Base-by-base conservation (phyloP, 2,797 vertebrate species). In the Mormyrus hasselquistii region DNA sequence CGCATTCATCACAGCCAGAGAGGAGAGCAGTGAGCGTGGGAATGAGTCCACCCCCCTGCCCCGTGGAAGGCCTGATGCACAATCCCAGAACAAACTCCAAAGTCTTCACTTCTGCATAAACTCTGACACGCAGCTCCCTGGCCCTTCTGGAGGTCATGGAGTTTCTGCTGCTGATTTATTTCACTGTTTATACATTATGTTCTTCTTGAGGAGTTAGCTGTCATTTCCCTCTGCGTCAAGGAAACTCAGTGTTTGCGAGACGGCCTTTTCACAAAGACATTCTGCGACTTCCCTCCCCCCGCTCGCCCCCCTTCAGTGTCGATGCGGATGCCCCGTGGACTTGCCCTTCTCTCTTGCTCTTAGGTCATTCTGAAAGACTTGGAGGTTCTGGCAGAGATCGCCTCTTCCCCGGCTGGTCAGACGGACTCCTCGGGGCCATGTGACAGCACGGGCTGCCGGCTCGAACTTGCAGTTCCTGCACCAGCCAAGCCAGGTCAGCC, bases 321-420 rank as follows among this genome's bases (percentile, higher is more conserved):
- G 4, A 47, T 38, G 14, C 55, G 84, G 25, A 69, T 55, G 57
- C 59, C 16, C 12, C 49, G 85, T 57, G 29, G 7, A 38, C 52
- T 7, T n/a, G 4, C 25, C 52, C n/a, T 19, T 86, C 57, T 29
- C 52, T 88, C 19, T 55, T 62, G 65, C 87, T 16, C 90, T 38
- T 92, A 97, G 97, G 97, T 99, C 57, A 97, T 99, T 91, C 95
- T 99, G 90, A 99, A 99, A 94, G 99, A 99, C 91, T 95, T 99
- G 92, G 99, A 99, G 85, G 96, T 99, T 89, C 90, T 99, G 57
- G 99, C 99, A 0, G 99, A 99, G 94, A 99, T 99, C 0, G 98
- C 98, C 0, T 99, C 99, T 8, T 99, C 98, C 41, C 99, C 98
- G 0, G 98, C 98, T 0, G 98, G 99, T 87, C 98, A 99, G 91